These are phyloP conservation scores for Leucoraja ocellata DNA, from an alignment of 2,797 vertebrate species.

Conservation along the genomic window DNA sequence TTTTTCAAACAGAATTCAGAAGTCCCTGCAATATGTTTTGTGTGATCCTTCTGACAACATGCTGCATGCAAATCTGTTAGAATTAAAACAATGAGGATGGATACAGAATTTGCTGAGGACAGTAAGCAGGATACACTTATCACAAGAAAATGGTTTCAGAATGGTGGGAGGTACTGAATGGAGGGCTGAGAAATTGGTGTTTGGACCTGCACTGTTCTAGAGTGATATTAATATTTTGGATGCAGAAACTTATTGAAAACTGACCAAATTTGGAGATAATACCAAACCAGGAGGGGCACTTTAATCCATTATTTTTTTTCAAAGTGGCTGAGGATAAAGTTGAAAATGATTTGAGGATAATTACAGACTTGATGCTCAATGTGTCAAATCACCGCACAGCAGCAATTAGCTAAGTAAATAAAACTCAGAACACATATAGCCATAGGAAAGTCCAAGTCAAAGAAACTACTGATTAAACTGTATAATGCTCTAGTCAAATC, in stretches of 20 bases:
- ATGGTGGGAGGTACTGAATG: not conserved
- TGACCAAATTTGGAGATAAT: not conserved
- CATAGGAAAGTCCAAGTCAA: not conserved
- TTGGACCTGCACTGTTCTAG: not conserved
- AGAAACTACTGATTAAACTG: not conserved
- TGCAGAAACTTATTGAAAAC: not conserved
- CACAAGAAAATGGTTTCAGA: not conserved
- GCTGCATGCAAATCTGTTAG: not conserved
- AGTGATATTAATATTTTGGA: not conserved
- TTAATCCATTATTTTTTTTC: not conserved
- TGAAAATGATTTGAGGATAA: not conserved
- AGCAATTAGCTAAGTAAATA: not conserved
- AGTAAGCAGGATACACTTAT: not conserved
- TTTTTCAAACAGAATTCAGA: not conserved
- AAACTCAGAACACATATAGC: not conserved
- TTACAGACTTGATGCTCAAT: not conserved
- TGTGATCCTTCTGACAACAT: not conserved
- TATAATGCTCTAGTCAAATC: not conserved
- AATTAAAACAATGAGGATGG: not conserved
- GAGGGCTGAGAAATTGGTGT: not conserved
- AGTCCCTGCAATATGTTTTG: not conserved
- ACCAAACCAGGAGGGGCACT: not conserved
- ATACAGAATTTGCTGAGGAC: constrained; percentile 10
- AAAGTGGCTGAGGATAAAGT: not conserved
- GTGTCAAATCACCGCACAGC: not conserved